Evolutionary conservation across 1,140 invertebrate species (phyloP), one percentile per base, ranked within the genome.

Genomic region (Adoxophyes honmai): DNA sequence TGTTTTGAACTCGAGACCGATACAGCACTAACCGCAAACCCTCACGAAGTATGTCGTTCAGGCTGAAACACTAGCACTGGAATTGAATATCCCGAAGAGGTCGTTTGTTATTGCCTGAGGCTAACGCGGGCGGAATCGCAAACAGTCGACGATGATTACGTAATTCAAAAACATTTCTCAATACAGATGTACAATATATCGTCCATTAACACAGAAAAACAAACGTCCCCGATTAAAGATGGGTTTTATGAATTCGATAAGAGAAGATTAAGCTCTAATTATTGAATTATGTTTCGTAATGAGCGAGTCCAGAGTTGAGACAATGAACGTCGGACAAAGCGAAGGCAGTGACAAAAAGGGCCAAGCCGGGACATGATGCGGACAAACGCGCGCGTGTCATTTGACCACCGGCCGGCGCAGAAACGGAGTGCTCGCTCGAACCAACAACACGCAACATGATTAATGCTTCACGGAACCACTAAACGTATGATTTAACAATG

Each of bases 361-460:
- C 54, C 60, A 51, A 53, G 42, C 34, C 33, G 36, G 15, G 34
- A 44, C 36, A 16, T 28, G 21, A 60, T 59, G 52, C 62, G 11
- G 36, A 61, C 66, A 62, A 51, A 48, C 21, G n/a, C 14, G 51
- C 55, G 33, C 52, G 35, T 18, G 52, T 48, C 39, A 37, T 53
- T 52, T 54, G 42, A 62, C 39, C 14, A 68, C 62, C 55, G 42
- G 44, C 56, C 64, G 62, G 21, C 21, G 6, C 2, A 28, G 21
- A 28, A 28, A 28, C 21, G 21, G 2, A 28, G 21, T 6, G 21
- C 21, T 28, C 55, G 55, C 55, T 52, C 56, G 52, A 51, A 36
- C 15, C 33, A 21, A 51, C 59, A 67, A 69, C 74, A 78, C 72
- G 66, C 72, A 74, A 82, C 76, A 73, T 83, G 77, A 86, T 83